These are phyloP conservation scores for Schrankia costaestrigalis DNA, from an alignment of 2,888 invertebrate species.

Conservation along the genomic window DNA sequence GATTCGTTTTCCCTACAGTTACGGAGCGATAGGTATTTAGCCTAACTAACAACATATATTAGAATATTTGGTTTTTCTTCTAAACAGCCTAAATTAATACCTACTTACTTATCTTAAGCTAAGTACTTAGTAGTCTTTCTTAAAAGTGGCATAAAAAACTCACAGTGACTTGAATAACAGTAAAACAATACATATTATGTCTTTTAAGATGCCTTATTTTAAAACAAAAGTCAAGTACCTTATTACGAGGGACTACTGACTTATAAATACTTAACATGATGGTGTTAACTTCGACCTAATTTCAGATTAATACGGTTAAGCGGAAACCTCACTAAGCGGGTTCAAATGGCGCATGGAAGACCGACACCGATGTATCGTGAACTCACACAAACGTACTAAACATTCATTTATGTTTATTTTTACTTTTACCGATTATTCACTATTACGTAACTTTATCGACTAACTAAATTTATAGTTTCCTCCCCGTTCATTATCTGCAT, in stretches of 20 bases:
- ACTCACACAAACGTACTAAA: constrained; percentile 53
- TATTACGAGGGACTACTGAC: constrained; percentile 55
- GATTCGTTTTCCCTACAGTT: no score
- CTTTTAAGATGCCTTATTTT: neutral
- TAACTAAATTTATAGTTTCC: constrained; percentile 79
- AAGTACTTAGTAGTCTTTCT: no score
- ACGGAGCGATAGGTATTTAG: no score
- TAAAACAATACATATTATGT: neutral
- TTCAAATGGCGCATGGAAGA: constrained; percentile 68
- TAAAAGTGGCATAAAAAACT: no score
- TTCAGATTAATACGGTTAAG: constrained; percentile 79
- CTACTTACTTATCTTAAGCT: no score
- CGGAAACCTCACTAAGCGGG: constrained; percentile 79
- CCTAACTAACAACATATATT: no score
- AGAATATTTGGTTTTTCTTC: no score
- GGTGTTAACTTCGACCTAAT: constrained; percentile 77
- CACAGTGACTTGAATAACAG: no score
- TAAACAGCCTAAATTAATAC: no score
- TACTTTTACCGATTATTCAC: constrained; percentile 61
- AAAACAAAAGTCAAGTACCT: neutral
- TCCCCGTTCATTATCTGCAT: constrained; percentile 78
- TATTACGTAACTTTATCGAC: constrained; percentile 72
- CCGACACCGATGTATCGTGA: constrained; percentile 39
- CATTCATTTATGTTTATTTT: constrained; percentile 60
- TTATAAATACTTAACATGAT: constrained; percentile 60